Conservation (phyloP, 2,113 vertebrate species). For the Noturus placidus region DNA sequence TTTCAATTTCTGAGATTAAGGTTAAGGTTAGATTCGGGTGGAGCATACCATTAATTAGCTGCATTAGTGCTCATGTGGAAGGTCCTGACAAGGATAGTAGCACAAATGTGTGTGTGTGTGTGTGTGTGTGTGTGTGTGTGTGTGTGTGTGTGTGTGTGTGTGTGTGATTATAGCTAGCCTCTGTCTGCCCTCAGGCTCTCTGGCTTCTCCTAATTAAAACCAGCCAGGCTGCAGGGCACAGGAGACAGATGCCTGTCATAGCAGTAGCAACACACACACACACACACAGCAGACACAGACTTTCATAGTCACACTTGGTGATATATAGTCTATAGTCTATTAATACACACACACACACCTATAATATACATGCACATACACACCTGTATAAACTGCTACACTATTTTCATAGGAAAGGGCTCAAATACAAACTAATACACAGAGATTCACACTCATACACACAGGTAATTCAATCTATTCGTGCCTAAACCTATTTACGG, state of each 20-base stretch:
- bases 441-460: background rate
- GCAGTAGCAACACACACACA: constrained; percentile 59
- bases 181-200: constrained; percentile 73
- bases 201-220: constrained; percentile 84
- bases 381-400: constrained; percentile 50
- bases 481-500: background rate
- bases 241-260: constrained; percentile 81
- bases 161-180: constrained; percentile 61
- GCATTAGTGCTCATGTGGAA: no score
- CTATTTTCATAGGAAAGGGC: constrained; percentile 36
- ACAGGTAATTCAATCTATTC: background rate
- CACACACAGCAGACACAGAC: constrained; percentile 45
- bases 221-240: constrained; percentile 82
- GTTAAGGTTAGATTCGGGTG: no score
- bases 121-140: constrained; percentile 58
- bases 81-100: no score
- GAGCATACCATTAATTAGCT: no score
- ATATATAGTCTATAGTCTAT: constrained; percentile 4
- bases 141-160: constrained; percentile 61
- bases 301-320: constrained; percentile 51
- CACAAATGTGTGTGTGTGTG: constrained; percentile 42
- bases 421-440: background rate
- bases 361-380: constrained; percentile 43
- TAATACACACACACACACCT: constrained; percentile 28
- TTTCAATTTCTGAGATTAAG: no score